Conservation (phyloP, 2,888 invertebrate species). For the Neoaliturus tenellus region DNA sequence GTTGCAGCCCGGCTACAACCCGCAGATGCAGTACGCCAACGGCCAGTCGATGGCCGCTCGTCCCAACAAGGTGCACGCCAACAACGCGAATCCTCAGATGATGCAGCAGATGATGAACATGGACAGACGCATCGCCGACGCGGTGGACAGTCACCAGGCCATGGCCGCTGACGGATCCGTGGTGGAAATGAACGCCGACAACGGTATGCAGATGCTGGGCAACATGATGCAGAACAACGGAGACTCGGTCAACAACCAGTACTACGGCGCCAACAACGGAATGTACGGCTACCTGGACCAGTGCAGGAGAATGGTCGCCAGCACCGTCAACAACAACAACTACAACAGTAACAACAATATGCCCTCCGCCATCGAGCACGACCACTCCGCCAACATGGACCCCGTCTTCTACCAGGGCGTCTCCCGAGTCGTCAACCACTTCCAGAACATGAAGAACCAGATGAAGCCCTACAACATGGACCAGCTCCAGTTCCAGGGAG, state of each 20-base stretch:
- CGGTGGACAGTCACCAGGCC: constrained; percentile 73
- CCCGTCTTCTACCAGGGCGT: constrained; percentile 82
- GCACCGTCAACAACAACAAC: constrained; percentile 70
- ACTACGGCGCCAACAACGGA: constrained; percentile 73
- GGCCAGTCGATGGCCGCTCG: constrained; percentile 76
- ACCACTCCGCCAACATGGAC: constrained; percentile 82
- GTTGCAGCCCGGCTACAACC: constrained; percentile 75
- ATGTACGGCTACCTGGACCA: constrained; percentile 72
- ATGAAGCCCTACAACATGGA: constrained; percentile 78
- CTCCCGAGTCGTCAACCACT: constrained; percentile 76
- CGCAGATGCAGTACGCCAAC: constrained; percentile 75
- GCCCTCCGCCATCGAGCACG: constrained; percentile 79
- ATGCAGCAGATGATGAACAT: constrained; percentile 73
- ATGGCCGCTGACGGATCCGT: constrained; percentile 72
- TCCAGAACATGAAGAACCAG: constrained; percentile 78
- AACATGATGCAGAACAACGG: constrained; percentile 80
- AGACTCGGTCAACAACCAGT: constrained; percentile 77
- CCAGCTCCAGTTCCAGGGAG: constrained; percentile 77
- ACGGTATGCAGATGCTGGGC: constrained; percentile 80
- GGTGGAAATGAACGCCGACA: constrained; percentile 77
- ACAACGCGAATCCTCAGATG: constrained; percentile 70
- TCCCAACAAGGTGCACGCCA: constrained; percentile 73
- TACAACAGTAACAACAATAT: neutral
- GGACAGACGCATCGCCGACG: constrained; percentile 77
- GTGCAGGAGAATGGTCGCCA: constrained; percentile 73